These are phyloP conservation scores for Cyprinodon tularosa DNA, from an alignment of 2,113 vertebrate genomes.

Conservation along the genomic window DNA sequence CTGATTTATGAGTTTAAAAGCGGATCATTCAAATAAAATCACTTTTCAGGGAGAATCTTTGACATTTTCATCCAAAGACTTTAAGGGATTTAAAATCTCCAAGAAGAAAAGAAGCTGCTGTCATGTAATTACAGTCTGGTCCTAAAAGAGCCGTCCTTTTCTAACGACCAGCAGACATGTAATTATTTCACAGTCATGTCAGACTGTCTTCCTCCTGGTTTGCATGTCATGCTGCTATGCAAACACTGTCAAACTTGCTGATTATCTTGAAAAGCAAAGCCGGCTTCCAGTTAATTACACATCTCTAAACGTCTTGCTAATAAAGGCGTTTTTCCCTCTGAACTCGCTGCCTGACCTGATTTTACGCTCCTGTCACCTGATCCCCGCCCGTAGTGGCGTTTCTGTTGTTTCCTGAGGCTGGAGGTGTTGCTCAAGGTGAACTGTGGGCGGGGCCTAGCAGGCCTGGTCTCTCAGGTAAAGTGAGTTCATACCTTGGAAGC, in stretches of 20 bases:
- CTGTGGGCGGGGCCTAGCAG: constrained; percentile 17
- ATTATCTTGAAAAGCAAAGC: background rate
- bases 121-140: too few relatives aligned
- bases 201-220: background rate
- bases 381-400: constrained; percentile 8
- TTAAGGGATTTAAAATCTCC: too few relatives aligned
- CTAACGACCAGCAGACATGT: background rate
- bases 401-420: background rate
- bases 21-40: too few relatives aligned
- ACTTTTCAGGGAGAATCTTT: too few relatives aligned
- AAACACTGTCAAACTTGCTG: background rate
- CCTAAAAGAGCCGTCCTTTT: too few relatives aligned
- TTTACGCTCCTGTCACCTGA: background rate
- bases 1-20: too few relatives aligned
- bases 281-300: background rate
- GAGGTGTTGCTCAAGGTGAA: constrained; percentile 50
- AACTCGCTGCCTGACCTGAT: constrained; percentile 29
- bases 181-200: background rate
- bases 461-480: constrained; percentile 29
- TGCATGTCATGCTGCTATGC: background rate
- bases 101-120: too few relatives aligned
- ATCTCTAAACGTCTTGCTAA: background rate
- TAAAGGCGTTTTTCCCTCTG: constrained; percentile 55
- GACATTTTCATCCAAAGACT: too few relatives aligned
- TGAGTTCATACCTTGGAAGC: constrained; percentile 14